Evolutionary conservation across 2,888 invertebrate genomes (phyloP).

Genomic region (Endomychus coccineus): DNA sequence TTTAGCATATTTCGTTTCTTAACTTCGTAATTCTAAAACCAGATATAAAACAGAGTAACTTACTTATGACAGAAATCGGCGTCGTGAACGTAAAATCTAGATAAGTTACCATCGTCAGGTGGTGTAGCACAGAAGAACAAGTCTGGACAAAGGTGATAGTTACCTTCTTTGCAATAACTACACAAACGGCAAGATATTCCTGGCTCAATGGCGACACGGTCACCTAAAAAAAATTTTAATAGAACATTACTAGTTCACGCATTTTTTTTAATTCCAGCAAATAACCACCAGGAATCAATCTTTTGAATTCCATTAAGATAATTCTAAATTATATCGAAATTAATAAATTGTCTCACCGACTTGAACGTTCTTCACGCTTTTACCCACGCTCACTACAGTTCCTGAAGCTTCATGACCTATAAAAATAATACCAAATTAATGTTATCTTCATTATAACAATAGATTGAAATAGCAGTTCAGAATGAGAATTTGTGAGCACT

Average conservation of each 20-base stretch:
- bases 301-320: too few relatives aligned
- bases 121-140: slow-evolving; percentile 94
- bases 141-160: slow-evolving; percentile 85
- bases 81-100: slow-evolving; percentile 80
- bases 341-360: slow-evolving; percentile 41
- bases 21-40: too few relatives aligned
- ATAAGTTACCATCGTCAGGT: slow-evolving; percentile 83
- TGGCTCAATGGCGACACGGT: slow-evolving; percentile 91
- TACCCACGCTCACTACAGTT: slow-evolving; percentile 67
- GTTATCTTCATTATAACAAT: too few relatives aligned
- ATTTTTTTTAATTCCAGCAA: slow-evolving; percentile 1
- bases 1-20: too few relatives aligned
- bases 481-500: too few relatives aligned
- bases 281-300: not conserved
- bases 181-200: slow-evolving; percentile 84
- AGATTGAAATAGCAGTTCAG: too few relatives aligned
- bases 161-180: slow-evolving; percentile 76
- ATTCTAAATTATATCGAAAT: slow-evolving; percentile 1
- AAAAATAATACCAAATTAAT: too few relatives aligned
- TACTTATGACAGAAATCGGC: slow-evolving; percentile 84
- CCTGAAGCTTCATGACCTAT: slow-evolving; percentile 91
- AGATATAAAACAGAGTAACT: slow-evolving; percentile 25
- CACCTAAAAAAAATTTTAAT: slow-evolving; percentile 50
- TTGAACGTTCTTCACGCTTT: slow-evolving; percentile 59
- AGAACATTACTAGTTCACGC: not conserved